phyloP scores from a whole-genome alignment of 2,797 vertebrate genomes.

The Loris lydekkerianus region DNA sequence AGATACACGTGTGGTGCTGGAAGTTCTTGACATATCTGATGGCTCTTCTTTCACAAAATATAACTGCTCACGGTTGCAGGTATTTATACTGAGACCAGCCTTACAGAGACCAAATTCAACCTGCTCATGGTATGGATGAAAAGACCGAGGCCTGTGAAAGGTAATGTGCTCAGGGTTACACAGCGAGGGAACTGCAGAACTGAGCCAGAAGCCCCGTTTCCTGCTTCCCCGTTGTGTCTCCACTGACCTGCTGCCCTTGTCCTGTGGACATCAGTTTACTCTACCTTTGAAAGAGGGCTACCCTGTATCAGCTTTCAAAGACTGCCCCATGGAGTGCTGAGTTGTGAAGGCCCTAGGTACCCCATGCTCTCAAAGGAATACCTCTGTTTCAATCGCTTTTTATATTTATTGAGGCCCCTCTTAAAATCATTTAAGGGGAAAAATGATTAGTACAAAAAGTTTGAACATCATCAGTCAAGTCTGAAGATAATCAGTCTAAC shows the following conservation, averaged over 20 bases:
- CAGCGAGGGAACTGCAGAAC: background rate
- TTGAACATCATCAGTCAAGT: background rate
- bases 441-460: background rate
- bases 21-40: background rate
- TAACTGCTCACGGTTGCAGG: background rate
- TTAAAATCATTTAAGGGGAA: conserved; percentile 35
- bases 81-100: background rate
- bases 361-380: background rate
- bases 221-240: background rate
- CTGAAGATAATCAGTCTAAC: background rate
- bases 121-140: background rate
- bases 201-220: background rate
- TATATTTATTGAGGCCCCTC: background rate
- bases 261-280: background rate
- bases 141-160: background rate
- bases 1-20: background rate
- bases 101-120: background rate
- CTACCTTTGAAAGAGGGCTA: background rate
- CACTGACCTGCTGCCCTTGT: background rate
- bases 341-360: background rate
- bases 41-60: background rate
- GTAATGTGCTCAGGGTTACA: accelerated
- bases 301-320: background rate
- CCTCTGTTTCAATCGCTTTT: background rate
- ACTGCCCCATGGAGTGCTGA: background rate